These are phyloP conservation scores for Aromia moschata DNA, from an alignment of 2,888 invertebrate genomes.

Conservation along the genomic window DNA sequence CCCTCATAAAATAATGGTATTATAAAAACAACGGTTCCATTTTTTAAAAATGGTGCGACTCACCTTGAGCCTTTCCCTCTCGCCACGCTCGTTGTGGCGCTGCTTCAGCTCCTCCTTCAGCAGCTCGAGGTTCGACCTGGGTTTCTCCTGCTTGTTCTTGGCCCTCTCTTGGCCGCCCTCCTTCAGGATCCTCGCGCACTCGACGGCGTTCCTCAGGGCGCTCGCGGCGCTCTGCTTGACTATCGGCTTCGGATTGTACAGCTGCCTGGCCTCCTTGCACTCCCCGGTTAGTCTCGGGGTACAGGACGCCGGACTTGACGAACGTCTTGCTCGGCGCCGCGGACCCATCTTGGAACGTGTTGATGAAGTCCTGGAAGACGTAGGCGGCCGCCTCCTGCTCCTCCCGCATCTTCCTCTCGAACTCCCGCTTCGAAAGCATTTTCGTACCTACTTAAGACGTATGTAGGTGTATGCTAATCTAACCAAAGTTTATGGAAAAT, in stretches of 20 bases:
- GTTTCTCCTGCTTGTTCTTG: constrained; percentile 82
- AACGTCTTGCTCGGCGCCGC: constrained; percentile 73
- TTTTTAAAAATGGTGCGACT: no score
- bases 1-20: no score
- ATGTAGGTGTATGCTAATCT: no score
- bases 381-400: constrained; percentile 89
- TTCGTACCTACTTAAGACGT: no score
- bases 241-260: constrained; percentile 89
- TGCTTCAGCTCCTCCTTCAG: constrained; percentile 97
- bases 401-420: constrained; percentile 67
- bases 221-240: constrained; percentile 62
- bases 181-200: constrained; percentile 72
- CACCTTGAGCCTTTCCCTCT: constrained; percentile 64
- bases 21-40: no score
- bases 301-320: constrained; percentile 89
- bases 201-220: constrained; percentile 70
- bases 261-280: constrained; percentile 80
- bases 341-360: constrained; percentile 81
- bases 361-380: constrained; percentile 95
- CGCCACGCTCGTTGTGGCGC: constrained; percentile 92
- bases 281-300: constrained; percentile 86
- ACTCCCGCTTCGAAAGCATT: constrained; percentile 38
- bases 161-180: constrained; percentile 67
- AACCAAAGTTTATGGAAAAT: no score
- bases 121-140: constrained; percentile 94